Percentiles rank a stretch among this genome's conserved stretches.
Conservation (phyloP, 64 coral and sea anemone species). For the Porites lutea region DNA sequence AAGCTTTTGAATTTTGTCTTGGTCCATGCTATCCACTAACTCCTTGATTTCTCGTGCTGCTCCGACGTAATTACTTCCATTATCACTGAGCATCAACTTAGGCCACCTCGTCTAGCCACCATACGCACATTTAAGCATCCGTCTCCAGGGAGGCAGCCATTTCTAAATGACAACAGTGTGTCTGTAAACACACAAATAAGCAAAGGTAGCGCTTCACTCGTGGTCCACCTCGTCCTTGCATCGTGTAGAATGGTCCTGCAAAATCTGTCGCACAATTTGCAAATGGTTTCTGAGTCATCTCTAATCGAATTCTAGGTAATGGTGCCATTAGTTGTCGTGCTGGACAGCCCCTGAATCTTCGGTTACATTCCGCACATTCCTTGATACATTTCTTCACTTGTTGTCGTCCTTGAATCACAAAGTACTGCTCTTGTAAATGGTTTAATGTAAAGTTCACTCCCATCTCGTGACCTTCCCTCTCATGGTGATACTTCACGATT, state of each 20-base stretch:
- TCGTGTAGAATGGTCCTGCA: slow-evolving; percentile 47
- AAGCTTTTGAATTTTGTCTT: slow-evolving; percentile 34
- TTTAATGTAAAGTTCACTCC: no score
- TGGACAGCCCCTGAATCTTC: no score
- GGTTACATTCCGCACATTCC: no score
- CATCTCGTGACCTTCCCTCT: no score
- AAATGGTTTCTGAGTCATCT: no score
- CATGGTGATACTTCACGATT: no score
- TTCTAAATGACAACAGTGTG: slow-evolving; percentile 73
- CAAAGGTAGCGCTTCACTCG: slow-evolving; percentile 53
- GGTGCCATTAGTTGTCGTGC: no score
- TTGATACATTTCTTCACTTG: no score
- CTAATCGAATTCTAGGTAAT: no score
- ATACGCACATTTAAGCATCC: slow-evolving; percentile 44
- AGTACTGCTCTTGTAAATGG: no score
- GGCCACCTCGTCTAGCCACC: slow-evolving; percentile 38
- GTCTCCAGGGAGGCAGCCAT: slow-evolving; percentile 70
- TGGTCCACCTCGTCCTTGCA: slow-evolving; percentile 44
- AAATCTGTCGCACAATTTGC: no score
- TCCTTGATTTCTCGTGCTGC: slow-evolving; percentile 38
- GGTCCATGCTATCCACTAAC: slow-evolving; percentile 19
- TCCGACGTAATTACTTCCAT: slow-evolving; percentile 58
- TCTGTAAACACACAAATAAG: slow-evolving; percentile 68
- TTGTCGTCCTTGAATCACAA: no score
- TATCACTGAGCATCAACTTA: slow-evolving; percentile 46